Evolutionary conservation across 1,140 invertebrate species (phyloP), one percentile per base, ranked within the genome.

Genomic region (Acyrthosiphon pisum): DNA sequence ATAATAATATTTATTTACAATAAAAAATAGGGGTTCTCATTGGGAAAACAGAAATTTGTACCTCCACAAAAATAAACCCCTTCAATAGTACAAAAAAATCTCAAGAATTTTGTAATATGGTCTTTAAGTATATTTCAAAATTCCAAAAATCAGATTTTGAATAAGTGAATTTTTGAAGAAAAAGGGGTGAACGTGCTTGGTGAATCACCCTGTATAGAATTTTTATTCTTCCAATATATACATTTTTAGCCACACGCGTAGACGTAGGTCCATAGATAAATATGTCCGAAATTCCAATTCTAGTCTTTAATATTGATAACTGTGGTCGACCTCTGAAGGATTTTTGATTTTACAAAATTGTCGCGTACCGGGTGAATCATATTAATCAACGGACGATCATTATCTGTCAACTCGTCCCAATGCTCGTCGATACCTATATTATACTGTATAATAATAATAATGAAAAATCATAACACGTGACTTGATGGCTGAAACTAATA

Each of bases 391-490:
- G 35, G 46, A 37, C n/a, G 18, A 89, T 89, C 35, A 89, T 53
- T 50, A 89, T 53, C 87, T 56, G 50, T 41, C 53, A 18, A 26
- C 88, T 3, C 35, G 8, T 90, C 23, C 48, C 46, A 35, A 30
- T 88, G 30, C n/a, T 88, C 6, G 48, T 50, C 48, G 48, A 88
- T 22, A n/a, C n/a, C n/a, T n/a, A n/a, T 76, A n/a, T 20, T 56
- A 76, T 35, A 50, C 46, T 48, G 20, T 41, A 23, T 14, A 48
- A 48, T 50, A 56, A 56, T 53, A 91, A 41, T 48, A 91, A 83
- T 83, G 20, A 48, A n/a, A 35, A 92, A 84, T 92, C 76, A 92
- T 92, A 92, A 84, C 46, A 41, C 91, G 81, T 84, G 91, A 92
- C 81, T 84, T 92, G 91, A 53, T 50, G 91, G 68, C 44, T 48